Base-by-base conservation (phyloP, 2,888 invertebrate species). In the Zonitis immaculata region DNA sequence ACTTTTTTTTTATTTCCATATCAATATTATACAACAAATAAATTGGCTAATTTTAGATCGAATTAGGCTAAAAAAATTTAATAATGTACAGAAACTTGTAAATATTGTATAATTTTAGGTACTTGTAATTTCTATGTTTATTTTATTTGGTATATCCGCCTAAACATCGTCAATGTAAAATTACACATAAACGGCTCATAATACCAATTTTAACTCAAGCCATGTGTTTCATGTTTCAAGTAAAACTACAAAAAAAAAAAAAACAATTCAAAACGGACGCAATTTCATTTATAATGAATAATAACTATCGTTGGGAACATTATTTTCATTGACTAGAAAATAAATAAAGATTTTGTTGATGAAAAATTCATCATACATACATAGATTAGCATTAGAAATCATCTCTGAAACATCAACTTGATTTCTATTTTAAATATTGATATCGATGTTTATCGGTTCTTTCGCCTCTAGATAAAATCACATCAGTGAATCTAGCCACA, bases 401-500 rank as follows among this genome's bases (percentile, higher is more conserved):
- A 27, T 25, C 1, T 6, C 6, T 25, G 25, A 42, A n/a, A 28
- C 20, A 27, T 27, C 50, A 44, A 52, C 49, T 42, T 49, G 44
- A 47, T 56, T n/a, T n/a, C n/a, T n/a, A n/a, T n/a, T 56, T 44
- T 44, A 45, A 50, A 44, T 59, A 64, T 61, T 58, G 60, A 57
- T 61, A 63, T 62, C 61, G 61, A 59, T 64, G 62, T 63, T 59
- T 65, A 58, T 56, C 47, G 57, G 52, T 51, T 56, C 45, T 61
- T 66, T 61, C 61, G 62, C 61, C 62, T 61, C 59, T 58, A 61
- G 61, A 61, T 62, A 63, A 60, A 63, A 67, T 69, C 71, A 63
- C 72, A 73, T 73, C 71, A 70, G 66, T 67, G 71, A 73, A 71
- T 72, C 73, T 68, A 70, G 68, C 69, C 73, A 60, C 73, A 72